Evolutionary conservation across 2,797 vertebrate species (phyloP), one percentile per base, ranked within the genome.

Genomic region (Perodicticus potto): DNA sequence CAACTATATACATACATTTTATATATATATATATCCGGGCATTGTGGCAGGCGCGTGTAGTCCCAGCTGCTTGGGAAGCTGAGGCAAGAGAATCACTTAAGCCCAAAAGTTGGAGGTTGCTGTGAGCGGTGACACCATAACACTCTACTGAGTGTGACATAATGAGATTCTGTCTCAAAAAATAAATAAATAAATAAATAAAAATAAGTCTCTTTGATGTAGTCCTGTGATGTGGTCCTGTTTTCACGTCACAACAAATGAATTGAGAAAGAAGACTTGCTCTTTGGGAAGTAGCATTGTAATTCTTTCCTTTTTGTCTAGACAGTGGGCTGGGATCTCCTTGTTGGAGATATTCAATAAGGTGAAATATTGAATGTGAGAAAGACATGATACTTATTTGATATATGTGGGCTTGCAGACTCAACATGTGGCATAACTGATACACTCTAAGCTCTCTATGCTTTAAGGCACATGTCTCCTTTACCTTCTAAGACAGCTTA

Each of bases 201-300:
- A 13, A 49, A 12, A 49, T 43, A 43, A 43, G 43, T 43, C 43
- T 43, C 43, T n/a, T n/a, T n/a, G n/a, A n/a, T n/a, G n/a, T n/a
- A n/a, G n/a, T n/a, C n/a, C n/a, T n/a, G n/a, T n/a, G n/a, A n/a
- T n/a, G 45, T 92, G 53, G 53, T 77, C 25, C 76, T 77, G 13
- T 89, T 96, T 94, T 92, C 57, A 93, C 86, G 74, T 96, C 85
- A 88, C 45, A 88, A 59, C 43, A 87, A 83, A 93, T 80, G 89
- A 84, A 78, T 25, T 95, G 90, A 69, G 82, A 80, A 94, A 88
- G 74, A 85, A 65, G 77, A n/a, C 73, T 86, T 14, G 43, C 90
- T 89, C 32, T 74, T 76, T 25, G 89, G 86, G 93, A 89, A 82
- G 85, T 70, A 61, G 13, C 22, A 37, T 80, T 93, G 86, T 70